A percentile compares a stretch with the other conserved stretches of the same genome.
Evolutionary conservation across 2,113 vertebrate species (phyloP).

Genomic region (Stegostoma tigrinum): DNA sequence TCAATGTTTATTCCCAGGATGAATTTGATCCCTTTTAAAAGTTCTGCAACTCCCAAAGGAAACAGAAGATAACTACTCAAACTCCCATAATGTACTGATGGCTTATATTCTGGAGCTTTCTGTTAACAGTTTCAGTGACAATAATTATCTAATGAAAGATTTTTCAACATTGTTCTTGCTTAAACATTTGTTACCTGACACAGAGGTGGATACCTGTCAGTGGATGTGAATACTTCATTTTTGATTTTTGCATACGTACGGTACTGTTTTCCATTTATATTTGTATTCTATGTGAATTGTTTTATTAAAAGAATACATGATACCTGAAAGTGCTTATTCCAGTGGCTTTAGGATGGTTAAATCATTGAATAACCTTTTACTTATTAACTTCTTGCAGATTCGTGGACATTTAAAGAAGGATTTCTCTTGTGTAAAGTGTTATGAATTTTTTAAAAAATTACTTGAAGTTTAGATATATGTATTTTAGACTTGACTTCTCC

Average conservation of each 20-base stretch:
- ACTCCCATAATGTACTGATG: background rate
- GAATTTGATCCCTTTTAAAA: conserved; percentile 76
- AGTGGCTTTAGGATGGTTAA: background rate
- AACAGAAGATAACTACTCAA: conserved; percentile 48
- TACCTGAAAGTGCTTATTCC: background rate
- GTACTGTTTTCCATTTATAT: background rate
- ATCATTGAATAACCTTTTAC: background rate
- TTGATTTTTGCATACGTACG: background rate
- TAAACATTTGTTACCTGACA: background rate
- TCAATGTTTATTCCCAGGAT: conserved; percentile 55
- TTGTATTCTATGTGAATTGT: background rate
- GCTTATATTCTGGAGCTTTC: background rate
- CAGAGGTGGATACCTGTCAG: background rate
- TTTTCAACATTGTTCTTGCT: background rate
- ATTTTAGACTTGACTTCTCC: background rate
- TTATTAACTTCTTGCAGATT: too few relatives aligned
- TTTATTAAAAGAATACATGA: background rate
- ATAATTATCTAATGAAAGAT: background rate
- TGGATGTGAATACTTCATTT: background rate
- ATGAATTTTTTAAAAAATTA: background rate
- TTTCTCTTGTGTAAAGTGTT: background rate
- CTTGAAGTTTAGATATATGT: background rate
- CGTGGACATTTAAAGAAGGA: too few relatives aligned
- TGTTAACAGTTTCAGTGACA: background rate
- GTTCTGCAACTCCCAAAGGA: conserved; percentile 51